Evolutionary conservation across 1,140 invertebrate genomes (phyloP), one percentile per base, ranked within the genome.

Genomic region (Arctopsyche grandis): DNA sequence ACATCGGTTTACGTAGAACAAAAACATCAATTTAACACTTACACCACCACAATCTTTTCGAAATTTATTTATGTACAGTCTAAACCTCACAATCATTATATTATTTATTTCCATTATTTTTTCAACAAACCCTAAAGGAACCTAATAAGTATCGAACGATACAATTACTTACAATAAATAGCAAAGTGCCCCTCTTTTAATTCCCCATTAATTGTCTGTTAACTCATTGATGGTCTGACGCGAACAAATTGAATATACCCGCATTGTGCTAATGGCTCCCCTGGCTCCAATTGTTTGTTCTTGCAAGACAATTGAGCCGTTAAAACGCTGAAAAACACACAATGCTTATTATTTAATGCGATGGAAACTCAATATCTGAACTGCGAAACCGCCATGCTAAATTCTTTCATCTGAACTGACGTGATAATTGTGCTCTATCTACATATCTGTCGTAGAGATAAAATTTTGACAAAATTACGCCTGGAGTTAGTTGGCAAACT

Each of bases 201-300:
- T 74, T 56, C 24, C 69, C 38, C 44, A 46, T 56, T 74, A 74
- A 74, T 74, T 74, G 71, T 56, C 44, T 46, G 44, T 66, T 56
- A 74, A 46, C 24, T 46, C 71, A 74, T 74, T 56, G 44, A 56
- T 26, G 21, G 44, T 26, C 48, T 16, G 48, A 74, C 71, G 71
- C 71, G 71, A 48, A 56, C 71, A 74, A 74, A 74, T 74, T 74
- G 71, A 74, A 74, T 74, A 74, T 56, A 74, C 71, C 71, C 71
- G 71, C 71, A 74, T 74, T 56, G 48, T 56, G 71, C 46, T 56
- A 56, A 74, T 52, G 24, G 24, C 71, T 26, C 46, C 71, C 71
- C 48, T 26, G 48, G 46, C 48, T 26, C 21, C 21, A 29, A 74
- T 74, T 56, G 71, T 56, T 74, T 56, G 24, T 24, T 22, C 24